A percentile compares a stretch with the other conserved stretches of the same genome.
Conservation (phyloP, 2,797 vertebrate genomes). For the Eutrigla gurnardus region DNA sequence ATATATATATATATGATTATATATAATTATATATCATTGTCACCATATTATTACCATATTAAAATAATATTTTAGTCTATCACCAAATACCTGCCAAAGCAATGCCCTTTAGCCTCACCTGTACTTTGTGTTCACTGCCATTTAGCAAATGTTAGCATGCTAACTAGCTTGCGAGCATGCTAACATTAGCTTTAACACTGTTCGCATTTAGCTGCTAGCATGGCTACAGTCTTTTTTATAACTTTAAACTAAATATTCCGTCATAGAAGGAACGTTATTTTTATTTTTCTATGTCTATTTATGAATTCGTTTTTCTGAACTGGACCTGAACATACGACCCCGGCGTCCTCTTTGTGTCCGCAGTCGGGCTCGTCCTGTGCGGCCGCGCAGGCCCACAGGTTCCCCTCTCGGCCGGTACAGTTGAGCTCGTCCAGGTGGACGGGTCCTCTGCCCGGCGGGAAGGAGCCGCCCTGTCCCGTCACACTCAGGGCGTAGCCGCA, state of each 20-base stretch:
- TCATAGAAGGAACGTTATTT: neutral
- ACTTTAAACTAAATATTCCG: neutral
- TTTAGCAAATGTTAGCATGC: neutral
- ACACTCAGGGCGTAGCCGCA: constrained; percentile 78
- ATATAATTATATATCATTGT: neutral
- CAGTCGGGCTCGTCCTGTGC: constrained; percentile 64
- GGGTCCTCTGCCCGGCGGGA: constrained; percentile 68
- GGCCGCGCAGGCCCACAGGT: constrained; percentile 77
- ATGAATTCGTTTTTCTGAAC: fast-evolving
- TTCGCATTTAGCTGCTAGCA: constrained; percentile 2
- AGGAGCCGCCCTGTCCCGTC: constrained; percentile 70
- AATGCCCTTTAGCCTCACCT: neutral
- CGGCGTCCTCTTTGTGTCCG: constrained; percentile 84
- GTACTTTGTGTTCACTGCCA: neutral
- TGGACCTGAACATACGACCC: constrained; percentile 83
- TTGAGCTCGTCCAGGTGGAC: constrained; percentile 80
- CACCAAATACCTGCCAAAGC: neutral
- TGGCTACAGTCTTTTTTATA: neutral
- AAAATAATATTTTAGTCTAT: neutral
- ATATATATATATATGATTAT: no score
- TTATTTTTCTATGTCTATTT: neutral
- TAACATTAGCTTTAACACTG: neutral
- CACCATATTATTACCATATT: neutral
- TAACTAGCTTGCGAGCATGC: neutral
- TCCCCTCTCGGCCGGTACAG: constrained; percentile 77